Evolutionary conservation across 2,113 vertebrate genomes (phyloP).

Genomic region (Takifugu bimaculatus): DNA sequence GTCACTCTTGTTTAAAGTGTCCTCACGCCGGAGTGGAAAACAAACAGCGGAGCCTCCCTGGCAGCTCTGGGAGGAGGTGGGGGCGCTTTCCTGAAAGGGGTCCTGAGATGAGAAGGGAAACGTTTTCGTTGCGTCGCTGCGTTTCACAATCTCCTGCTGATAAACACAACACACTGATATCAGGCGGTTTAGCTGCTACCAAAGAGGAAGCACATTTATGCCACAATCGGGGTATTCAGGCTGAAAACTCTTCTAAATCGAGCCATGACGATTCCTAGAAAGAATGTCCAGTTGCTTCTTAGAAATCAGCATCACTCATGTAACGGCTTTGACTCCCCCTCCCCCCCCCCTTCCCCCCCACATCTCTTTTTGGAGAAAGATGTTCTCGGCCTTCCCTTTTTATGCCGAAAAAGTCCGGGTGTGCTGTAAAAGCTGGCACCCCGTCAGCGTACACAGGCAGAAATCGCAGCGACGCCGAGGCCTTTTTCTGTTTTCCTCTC

Average conservation of each 20-base stretch:
- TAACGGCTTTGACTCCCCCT: constrained; percentile 17
- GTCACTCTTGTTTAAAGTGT: constrained; percentile 65
- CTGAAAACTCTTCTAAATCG: constrained; percentile 26
- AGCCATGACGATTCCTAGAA: constrained; percentile 30
- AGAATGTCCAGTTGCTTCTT: constrained; percentile 16
- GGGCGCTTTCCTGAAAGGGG: constrained; percentile 25
- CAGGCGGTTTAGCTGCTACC: constrained; percentile 4
- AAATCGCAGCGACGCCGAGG: neutral
- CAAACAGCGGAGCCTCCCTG: constrained; percentile 60
- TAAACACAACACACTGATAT: neutral
- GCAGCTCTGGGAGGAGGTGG: constrained; percentile 24
- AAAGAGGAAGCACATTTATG: neutral
- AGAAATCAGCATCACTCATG: constrained; percentile 29
- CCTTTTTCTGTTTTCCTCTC: neutral
- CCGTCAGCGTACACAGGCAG: neutral
- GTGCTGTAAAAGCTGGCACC: neutral
- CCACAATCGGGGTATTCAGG: neutral
- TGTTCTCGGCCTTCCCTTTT: too few species aligned
- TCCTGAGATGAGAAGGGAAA: constrained; percentile 25
- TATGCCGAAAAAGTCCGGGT: too few species aligned
- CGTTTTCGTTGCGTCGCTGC: neutral
- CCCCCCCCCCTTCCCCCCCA: neutral
- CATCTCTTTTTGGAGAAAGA: neutral
- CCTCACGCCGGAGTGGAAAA: constrained; percentile 61
- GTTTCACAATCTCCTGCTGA: constrained; percentile 9